Base-by-base conservation (phyloP, 2,797 vertebrate genomes). In the Philypnodon macrostomus region DNA sequence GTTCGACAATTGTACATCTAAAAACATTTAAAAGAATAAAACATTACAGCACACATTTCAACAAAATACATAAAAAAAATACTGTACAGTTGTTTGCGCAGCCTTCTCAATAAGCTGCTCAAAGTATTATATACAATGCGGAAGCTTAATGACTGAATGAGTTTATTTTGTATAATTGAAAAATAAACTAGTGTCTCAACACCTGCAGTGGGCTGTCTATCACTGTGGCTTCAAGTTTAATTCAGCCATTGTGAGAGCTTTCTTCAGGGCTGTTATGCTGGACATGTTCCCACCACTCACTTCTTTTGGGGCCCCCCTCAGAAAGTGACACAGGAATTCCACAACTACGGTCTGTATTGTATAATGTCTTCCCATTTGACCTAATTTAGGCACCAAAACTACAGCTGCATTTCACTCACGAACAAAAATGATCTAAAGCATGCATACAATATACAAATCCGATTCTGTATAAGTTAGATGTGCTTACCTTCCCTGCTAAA, bases 401-500 rank as follows among this genome's bases (percentile, higher is more conserved):
- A 9, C 10, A 3, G 2, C 11, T 34, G 5, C 34, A 31, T 14
- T 36, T 10, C 16, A 16, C 23, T 17, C 12, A 40, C n/a, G 1
- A 37, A 18, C 12, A 40, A 21, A 19, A 26, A 2, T 11, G 2
- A 26, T 15, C 44, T 42, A 51, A 18, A 44, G 0, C 0, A 42
- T 10, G n/a, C 1, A 23, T n/a, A 44, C 1, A 6, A n/a, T 4
- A 41, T 9, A 4, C 50, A 62, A 24, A 10, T 9, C 10, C 0
- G 13, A 3, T n/a, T 47, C 6, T 38, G 15, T 2, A 18, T 35
- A 9, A 26, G 24, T 21, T n/a, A 56, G 55, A 31, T n/a, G 34
- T 42, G 24, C 84, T 84, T 80, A 88, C 85, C 85, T 79, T 83
- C 58, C 49, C 13, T 42, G 36, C 11, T 49, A 47, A 26, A 61